Conservation (phyloP, 1,140 invertebrate species). For the Chironomus striatipennis region DNA sequence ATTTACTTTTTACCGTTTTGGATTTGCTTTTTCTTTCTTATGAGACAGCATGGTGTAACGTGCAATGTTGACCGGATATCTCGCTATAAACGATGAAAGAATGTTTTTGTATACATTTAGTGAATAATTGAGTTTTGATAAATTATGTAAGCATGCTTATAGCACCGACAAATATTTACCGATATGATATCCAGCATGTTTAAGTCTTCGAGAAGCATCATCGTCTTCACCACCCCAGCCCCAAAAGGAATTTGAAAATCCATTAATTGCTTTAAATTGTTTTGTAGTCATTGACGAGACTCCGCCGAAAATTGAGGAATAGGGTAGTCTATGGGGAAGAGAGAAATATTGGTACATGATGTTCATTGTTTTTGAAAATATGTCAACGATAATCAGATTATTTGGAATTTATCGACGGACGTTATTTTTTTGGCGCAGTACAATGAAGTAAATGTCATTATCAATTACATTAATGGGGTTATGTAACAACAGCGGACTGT, state of each 20-base stretch:
- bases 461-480: no score
- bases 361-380: no score
- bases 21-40: conserved; percentile 79
- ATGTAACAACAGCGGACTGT: no score
- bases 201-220: conserved; percentile 77
- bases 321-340: conserved; percentile 62
- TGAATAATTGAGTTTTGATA: no score
- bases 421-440: no score
- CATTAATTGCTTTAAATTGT: conserved; percentile 76
- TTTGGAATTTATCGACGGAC: no score
- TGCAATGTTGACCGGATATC: conserved; percentile 79
- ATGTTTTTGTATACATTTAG: no score
- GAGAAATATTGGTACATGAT: no score
- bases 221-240: conserved; percentile 89
- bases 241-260: conserved; percentile 88
- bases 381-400: no score
- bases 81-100: conserved; percentile 39
- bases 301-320: conserved; percentile 79
- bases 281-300: conserved; percentile 74
- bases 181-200: conserved; percentile 68
- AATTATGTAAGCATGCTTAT: no score
- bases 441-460: no score
- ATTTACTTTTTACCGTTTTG: conserved; percentile 57
- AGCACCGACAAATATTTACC: no score
- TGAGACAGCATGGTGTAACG: conserved; percentile 87